Percentiles rank a stretch among this genome's conserved stretches.
phyloP scores from a whole-genome alignment of 2,888 invertebrate genomes.

The Chymomyza procnemis region DNA sequence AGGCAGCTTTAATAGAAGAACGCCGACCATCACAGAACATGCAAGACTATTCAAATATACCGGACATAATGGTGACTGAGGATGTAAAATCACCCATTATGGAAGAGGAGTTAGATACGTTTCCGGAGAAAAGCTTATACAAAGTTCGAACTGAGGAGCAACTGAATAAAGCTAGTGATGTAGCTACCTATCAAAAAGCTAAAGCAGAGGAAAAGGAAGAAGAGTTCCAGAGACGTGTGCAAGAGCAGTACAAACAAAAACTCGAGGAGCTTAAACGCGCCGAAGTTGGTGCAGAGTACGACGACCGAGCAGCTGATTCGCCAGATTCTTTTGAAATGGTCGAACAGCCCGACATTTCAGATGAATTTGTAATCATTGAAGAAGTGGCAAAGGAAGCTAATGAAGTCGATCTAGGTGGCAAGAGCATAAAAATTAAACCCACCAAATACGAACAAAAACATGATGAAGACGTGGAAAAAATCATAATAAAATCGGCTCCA shows the following conservation, averaged over 20 bases:
- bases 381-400: slow-evolving; percentile 92
- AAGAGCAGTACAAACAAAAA: slow-evolving; percentile 80
- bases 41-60: slow-evolving; percentile 78
- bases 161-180: slow-evolving; percentile 73
- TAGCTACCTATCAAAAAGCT: slow-evolving; percentile 68
- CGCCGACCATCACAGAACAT: slow-evolving; percentile 77
- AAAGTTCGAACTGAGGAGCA: slow-evolving; percentile 77
- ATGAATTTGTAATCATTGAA: slow-evolving; percentile 92
- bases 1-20: slow-evolving; percentile 66
- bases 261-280: slow-evolving; percentile 81
- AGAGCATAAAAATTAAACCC: slow-evolving; percentile 85
- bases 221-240: slow-evolving; percentile 78
- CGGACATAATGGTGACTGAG: slow-evolving; percentile 77
- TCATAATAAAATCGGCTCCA: slow-evolving; percentile 85
- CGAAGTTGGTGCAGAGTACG: slow-evolving; percentile 79
- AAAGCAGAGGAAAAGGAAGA: slow-evolving; percentile 74
- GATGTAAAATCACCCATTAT: slow-evolving; percentile 74
- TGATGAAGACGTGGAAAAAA: slow-evolving; percentile 86
- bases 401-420: slow-evolving; percentile 90
- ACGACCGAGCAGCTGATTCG: slow-evolving; percentile 84
- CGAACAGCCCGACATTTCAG: slow-evolving; percentile 91
- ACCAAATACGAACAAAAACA: slow-evolving; percentile 81
- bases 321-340: slow-evolving; percentile 93
- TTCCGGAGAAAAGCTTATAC: slow-evolving; percentile 75
- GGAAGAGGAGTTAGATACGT: slow-evolving; percentile 73